phyloP scores from a whole-genome alignment of 2,888 invertebrate genomes.

The Drosophila heteroneura region DNA sequence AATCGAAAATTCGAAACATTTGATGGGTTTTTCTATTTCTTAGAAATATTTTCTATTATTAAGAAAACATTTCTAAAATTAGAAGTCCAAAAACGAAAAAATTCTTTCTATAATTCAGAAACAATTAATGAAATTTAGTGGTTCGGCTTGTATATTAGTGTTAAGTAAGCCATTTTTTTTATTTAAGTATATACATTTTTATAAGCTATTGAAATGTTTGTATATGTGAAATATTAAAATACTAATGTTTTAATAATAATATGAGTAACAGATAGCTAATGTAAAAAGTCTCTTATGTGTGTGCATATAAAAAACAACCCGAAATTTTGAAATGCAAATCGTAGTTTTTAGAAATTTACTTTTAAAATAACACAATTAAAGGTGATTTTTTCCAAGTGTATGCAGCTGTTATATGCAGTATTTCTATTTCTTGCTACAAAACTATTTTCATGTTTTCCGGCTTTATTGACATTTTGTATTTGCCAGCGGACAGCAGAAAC shows the following conservation, averaged over 20 bases:
- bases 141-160: no score
- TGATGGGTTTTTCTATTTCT: neutral
- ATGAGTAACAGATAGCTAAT: neutral
- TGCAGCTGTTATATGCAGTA: neutral
- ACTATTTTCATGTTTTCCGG: conserved; percentile 49
- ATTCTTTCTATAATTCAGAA: neutral
- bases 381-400: neutral
- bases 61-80: neutral
- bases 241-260: no score
- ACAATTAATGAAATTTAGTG: no score
- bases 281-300: neutral
- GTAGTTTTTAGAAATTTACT: neutral
- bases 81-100: neutral
- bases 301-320: neutral
- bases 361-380: neutral
- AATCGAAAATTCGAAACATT: neutral
- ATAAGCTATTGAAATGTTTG: neutral
- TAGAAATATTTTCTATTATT: neutral
- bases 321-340: no score
- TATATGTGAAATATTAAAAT: no score
- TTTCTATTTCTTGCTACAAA: conserved; percentile 25
- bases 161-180: neutral
- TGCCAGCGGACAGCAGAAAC: conserved; percentile 37
- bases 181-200: neutral
- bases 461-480: conserved; percentile 74